These are phyloP conservation scores for Hydrozoanthus tunicans DNA, from an alignment of 64 coral and sea anemone species.

Conservation along the genomic window DNA sequence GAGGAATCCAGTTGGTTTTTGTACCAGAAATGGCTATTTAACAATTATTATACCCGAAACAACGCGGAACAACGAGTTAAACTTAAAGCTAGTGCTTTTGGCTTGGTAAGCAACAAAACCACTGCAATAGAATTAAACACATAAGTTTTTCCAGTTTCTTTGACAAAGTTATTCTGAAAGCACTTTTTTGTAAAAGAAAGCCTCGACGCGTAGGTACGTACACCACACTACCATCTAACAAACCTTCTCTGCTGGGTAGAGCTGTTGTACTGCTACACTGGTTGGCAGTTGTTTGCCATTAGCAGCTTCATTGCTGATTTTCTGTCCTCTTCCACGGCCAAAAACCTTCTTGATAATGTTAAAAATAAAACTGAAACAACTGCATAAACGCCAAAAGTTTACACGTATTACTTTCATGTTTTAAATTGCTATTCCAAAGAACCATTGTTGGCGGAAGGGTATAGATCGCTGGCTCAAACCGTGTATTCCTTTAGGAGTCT, in stretches of 20 bases:
- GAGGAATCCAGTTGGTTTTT: no score
- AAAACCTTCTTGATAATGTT: constrained; percentile 42
- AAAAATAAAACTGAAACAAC: constrained; percentile 49
- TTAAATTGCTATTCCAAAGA: no score
- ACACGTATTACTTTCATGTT: constrained; percentile 44
- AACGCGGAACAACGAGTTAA: no score
- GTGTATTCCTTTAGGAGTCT: no score
- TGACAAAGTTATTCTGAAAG: background rate
- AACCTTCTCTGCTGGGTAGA: background rate
- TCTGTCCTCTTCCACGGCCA: constrained; percentile 36
- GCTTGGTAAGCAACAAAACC: no score
- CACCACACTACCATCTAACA: background rate
- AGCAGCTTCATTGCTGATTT: background rate
- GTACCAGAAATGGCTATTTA: no score
- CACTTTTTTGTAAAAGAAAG: background rate
- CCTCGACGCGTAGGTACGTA: background rate
- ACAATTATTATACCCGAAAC: no score
- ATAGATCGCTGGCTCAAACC: no score
- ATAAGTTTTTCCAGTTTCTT: background rate
- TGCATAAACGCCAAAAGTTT: constrained; percentile 38
- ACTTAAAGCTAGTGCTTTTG: no score
- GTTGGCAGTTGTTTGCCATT: constrained; percentile 18
- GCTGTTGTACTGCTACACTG: constrained; percentile 25
- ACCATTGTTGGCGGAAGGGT: no score
- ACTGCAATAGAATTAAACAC: background rate